These are phyloP conservation scores for Chaetops frenatus DNA, from an alignment of 2,113 vertebrate species.

Conservation along the genomic window DNA sequence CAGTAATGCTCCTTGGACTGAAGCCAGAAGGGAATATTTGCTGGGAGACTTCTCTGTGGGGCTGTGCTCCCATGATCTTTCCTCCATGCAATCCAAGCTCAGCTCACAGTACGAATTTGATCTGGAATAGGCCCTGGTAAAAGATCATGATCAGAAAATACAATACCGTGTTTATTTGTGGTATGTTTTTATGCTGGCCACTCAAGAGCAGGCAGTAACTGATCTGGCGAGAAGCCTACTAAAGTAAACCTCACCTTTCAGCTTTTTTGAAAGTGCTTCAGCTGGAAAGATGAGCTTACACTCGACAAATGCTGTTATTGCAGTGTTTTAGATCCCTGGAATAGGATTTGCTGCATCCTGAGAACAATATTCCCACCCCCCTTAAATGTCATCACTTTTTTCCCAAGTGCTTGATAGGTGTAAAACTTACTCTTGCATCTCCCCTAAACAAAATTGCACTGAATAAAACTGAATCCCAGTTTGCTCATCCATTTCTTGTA, in stretches of 20 bases:
- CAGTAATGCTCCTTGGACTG: background rate
- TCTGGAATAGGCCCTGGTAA: background rate
- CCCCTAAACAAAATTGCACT: background rate
- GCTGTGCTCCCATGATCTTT: background rate
- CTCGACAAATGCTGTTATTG: background rate
- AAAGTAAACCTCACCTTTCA: background rate
- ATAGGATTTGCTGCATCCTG: background rate
- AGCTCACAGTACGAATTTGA: background rate
- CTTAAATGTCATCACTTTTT: background rate
- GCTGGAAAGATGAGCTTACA: background rate
- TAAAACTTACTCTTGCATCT: background rate
- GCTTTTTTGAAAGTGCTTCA: background rate
- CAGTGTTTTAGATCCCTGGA: background rate
- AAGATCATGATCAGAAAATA: background rate
- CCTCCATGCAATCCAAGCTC: background rate
- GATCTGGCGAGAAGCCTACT: background rate
- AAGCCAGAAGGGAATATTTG: background rate
- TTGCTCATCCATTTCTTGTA: background rate
- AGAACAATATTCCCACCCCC: background rate
- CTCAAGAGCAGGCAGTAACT: background rate
- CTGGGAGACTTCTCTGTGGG: background rate
- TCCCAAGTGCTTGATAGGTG: background rate
- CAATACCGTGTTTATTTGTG: background rate
- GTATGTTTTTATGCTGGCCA: background rate
- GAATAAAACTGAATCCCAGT: background rate